phyloP scores from a whole-genome alignment of 1,140 invertebrate genomes.

The Trypoxylus dichotomus region DNA sequence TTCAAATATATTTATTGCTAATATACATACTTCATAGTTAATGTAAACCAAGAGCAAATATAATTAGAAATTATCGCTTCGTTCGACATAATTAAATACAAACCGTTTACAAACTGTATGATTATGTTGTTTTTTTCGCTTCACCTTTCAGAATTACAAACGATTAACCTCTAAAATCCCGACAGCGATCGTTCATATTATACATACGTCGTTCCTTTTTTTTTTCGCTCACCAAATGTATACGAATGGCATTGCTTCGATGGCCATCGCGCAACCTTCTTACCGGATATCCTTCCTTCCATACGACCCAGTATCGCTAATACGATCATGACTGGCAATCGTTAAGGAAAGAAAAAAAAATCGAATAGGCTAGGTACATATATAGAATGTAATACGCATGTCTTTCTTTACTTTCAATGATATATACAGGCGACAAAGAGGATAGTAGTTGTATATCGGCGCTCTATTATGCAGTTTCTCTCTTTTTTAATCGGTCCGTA shows the following conservation, averaged over 20 bases:
- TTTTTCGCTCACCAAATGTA: not conserved
- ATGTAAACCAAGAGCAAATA: too few relatives aligned
- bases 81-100: not conserved
- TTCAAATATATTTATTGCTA: too few relatives aligned
- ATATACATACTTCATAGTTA: too few relatives aligned
- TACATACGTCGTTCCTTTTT: not conserved
- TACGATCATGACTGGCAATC: not conserved
- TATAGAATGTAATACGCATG: not conserved
- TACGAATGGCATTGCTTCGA: slow-evolving; percentile 17
- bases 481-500: not conserved
- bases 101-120: not conserved
- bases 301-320: slow-evolving; percentile 14
- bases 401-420: slow-evolving; percentile 17
- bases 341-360: slow-evolving; percentile 1
- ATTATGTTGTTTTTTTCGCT: not conserved
- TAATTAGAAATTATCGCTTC: not conserved
- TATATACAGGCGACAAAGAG: slow-evolving; percentile 6
- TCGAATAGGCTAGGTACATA: not conserved
- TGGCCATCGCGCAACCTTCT: slow-evolving; percentile 16
- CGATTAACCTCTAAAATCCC: slow-evolving; percentile 11
- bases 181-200: not conserved
- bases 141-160: not conserved
- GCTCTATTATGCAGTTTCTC: slow-evolving; percentile 4
- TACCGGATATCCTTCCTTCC: slow-evolving; percentile 29
- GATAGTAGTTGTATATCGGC: not conserved